phyloP scores from a whole-genome alignment of 92 coral and sea anemone species.

The Zoanthus solanderi region DNA sequence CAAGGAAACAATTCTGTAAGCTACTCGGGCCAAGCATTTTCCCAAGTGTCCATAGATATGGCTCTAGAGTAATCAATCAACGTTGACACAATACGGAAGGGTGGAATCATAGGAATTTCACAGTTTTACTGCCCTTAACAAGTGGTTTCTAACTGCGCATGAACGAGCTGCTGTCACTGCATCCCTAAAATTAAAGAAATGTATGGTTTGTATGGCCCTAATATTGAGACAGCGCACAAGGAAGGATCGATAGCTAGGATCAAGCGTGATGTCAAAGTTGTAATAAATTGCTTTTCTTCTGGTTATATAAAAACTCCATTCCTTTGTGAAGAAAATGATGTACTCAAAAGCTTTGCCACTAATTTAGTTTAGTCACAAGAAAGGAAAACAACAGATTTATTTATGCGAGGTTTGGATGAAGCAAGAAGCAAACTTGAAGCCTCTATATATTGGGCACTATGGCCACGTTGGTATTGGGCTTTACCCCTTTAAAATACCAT shows the following conservation, averaged over 20 bases:
- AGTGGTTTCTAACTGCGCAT: constrained; percentile 59
- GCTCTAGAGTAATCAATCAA: constrained; percentile 57
- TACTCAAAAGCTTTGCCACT: constrained; percentile 26
- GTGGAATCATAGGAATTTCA: constrained; percentile 50
- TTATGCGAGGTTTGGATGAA: neutral
- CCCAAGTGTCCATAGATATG: constrained; percentile 44
- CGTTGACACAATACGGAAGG: constrained; percentile 42
- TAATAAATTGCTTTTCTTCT: constrained; percentile 31
- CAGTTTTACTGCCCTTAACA: constrained; percentile 49
- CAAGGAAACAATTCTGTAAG: constrained; percentile 49
- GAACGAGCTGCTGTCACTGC: constrained; percentile 58
- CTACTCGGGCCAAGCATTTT: constrained; percentile 43
- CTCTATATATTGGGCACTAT: too few species aligned
- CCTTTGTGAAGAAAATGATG: neutral
- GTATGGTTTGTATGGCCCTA: constrained; percentile 31
- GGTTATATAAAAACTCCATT: constrained; percentile 27
- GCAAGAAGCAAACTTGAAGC: too few species aligned
- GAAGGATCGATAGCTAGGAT: constrained; percentile 32
- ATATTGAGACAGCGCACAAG: constrained; percentile 40
- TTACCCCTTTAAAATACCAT: too few species aligned
- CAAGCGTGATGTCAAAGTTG: constrained; percentile 52
- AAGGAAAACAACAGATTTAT: neutral
- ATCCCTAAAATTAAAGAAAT: constrained; percentile 57
- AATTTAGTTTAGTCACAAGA: constrained; percentile 16
- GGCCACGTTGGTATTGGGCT: too few species aligned